Percentiles rank a stretch among this genome's conserved stretches.
phyloP scores from a whole-genome alignment of 2,797 vertebrate genomes.

The Chelon labrosus region DNA sequence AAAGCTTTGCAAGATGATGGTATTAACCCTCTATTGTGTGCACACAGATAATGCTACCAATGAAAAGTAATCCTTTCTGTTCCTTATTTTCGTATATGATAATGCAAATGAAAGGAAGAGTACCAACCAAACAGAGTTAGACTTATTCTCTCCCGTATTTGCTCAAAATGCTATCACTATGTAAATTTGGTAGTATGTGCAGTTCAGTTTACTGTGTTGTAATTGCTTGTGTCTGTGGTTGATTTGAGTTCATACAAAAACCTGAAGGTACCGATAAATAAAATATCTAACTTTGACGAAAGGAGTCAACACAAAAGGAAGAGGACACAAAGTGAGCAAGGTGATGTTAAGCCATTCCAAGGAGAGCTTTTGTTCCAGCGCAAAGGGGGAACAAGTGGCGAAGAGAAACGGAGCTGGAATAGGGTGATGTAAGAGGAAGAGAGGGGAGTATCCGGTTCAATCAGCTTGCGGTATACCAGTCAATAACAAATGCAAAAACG shows the following conservation, averaged over 20 bases:
- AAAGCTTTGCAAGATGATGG: conserved; percentile 23
- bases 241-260: conserved; percentile 54
- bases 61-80: conserved; percentile 26
- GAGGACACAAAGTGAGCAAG: conserved; percentile 77
- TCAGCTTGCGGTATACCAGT: conserved; percentile 65
- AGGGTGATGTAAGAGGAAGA: conserved; percentile 64
- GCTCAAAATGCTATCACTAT: conserved; percentile 76
- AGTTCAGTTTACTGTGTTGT: conserved; percentile 48
- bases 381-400: conserved; percentile 70
- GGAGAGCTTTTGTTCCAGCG: conserved; percentile 77
- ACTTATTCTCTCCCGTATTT: conserved; percentile 75
- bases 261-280: conserved; percentile 51
- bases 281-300: conserved; percentile 50
- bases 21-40: background rate
- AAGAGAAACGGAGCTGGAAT: conserved; percentile 57
- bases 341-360: conserved; percentile 83
- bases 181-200: conserved; percentile 41
- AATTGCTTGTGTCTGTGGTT: conserved; percentile 38
- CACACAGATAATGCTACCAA: conserved; percentile 10
- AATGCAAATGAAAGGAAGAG: conserved; percentile 30
- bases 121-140: conserved; percentile 51
- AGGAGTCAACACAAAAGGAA: conserved; percentile 70
- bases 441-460: conserved; percentile 65
- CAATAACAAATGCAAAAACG: conserved; percentile 72
- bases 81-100: conserved; percentile 23